Evolutionary conservation across 2,888 invertebrate species (phyloP), one percentile per base, ranked within the genome.

Genomic region (Phymatocera aterrima): DNA sequence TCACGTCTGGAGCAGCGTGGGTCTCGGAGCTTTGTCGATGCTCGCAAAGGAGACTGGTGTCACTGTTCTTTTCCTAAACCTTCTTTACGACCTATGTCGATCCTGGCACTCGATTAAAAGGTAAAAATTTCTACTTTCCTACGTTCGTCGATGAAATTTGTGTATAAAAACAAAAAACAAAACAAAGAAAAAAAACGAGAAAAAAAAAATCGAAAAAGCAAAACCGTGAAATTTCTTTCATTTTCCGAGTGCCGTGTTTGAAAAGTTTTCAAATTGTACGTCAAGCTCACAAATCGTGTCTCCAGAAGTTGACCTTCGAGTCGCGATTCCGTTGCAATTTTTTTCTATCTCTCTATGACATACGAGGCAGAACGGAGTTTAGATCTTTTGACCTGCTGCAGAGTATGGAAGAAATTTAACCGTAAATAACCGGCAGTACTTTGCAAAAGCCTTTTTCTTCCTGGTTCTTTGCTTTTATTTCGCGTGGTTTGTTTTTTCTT

Each of bases 21-120:
- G 93, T 21, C 91, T 95, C 79, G 96, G 96, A 0, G 94, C 95
- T 0, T 92, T 96, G 72, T 95, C 96, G 85, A 96, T 97, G 96
- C 92, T 97, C 84, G 95, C 96, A 68, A 97, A 97, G 90, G 97
- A 97, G 90, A 96, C 96, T 2, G 97, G 97, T 12, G 93, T 97
- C 79, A 96, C 96, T 0, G 94, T 95, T 65, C 93, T 97, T 83
- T 92, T 95, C 57, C 94, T 97, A 85, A 97, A 97, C 91, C 92
- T 95, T 70, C 92, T 94, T 40, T 96, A 95, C 88, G 97, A 97
- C 87, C 89, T 96, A 79, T 95, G 95, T 90, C 93, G 95, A 79
- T 93, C 94, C 85, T 95, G 95, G 94, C 93, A 93, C 79, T 92
- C 92, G 81, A 91, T 95, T 79, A 95, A 93, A 89, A 93, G 93